Conservation (phyloP, 2,797 vertebrate genomes). For the Heteromormyrus szaboi region DNA sequence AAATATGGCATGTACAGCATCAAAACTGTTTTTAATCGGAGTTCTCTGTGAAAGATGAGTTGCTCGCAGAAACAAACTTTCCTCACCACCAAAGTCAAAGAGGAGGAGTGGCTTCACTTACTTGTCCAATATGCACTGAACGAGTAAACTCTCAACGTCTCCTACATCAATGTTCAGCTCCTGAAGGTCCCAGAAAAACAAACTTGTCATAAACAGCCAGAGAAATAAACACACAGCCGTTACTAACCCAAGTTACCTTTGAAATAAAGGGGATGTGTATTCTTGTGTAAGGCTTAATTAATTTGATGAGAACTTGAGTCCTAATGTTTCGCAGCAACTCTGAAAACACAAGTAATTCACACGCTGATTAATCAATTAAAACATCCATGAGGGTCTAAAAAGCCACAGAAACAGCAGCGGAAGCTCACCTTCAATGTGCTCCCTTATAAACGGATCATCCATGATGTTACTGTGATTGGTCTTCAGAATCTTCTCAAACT, state of each 20-base stretch:
- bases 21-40: background rate
- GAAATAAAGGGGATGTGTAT: slow-evolving; percentile 99
- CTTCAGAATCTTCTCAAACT: slow-evolving; percentile 99
- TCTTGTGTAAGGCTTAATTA: slow-evolving; percentile 99
- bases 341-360: slow-evolving; percentile 40
- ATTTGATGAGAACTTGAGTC: slow-evolving; percentile 99
- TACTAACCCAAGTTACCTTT: slow-evolving; percentile 70
- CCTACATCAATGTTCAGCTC: slow-evolving; percentile 98
- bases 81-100: background rate
- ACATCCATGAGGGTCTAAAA: background rate
- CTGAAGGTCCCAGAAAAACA: slow-evolving; percentile 52
- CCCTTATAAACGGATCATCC: slow-evolving; percentile 98
- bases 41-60: background rate
- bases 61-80: background rate
- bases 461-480: slow-evolving; percentile 99
- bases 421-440: slow-evolving; percentile 93
- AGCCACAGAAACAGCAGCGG: background rate
- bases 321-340: slow-evolving; percentile 98
- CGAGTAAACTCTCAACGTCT: slow-evolving; percentile 98
- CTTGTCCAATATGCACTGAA: slow-evolving; percentile 99
- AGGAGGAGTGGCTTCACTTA: slow-evolving; percentile 58
- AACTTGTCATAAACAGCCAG: background rate
- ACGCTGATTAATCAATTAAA: background rate
- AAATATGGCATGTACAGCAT: background rate
- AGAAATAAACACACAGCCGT: background rate